Percentiles rank a stretch among this genome's conserved stretches.
Conservation (phyloP, 2,113 vertebrate genomes). For the Passer domesticus region DNA sequence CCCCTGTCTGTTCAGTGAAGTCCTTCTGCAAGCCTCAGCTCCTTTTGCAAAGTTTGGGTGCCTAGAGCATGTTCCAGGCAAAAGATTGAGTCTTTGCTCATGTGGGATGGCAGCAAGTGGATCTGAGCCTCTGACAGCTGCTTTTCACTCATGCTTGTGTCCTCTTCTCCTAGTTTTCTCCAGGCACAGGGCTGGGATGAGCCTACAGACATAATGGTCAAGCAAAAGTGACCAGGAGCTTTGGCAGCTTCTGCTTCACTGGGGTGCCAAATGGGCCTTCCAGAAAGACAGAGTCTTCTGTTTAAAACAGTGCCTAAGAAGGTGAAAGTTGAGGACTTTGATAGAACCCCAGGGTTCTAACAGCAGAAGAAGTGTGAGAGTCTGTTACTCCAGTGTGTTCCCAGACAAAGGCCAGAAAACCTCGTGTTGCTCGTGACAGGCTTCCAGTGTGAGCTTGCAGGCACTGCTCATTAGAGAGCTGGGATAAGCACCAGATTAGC, state of each 20-base stretch:
- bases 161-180: background rate
- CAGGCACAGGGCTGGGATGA: background rate
- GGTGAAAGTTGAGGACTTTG: background rate
- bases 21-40: background rate
- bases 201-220: background rate
- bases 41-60: background rate
- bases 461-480: background rate
- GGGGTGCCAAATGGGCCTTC: background rate
- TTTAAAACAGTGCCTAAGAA: background rate
- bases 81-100: background rate
- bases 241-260: background rate
- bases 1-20: background rate
- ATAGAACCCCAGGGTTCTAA: background rate
- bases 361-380: background rate
- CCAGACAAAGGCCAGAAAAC: background rate
- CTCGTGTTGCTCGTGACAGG: background rate
- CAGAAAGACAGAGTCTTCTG: background rate
- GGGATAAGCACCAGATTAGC: slow-evolving; percentile 34
- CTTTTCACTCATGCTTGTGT: background rate
- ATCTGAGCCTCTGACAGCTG: background rate
- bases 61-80: background rate
- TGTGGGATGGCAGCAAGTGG: background rate
- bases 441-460: background rate
- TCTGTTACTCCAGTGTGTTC: background rate
- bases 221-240: background rate